phyloP scores from a whole-genome alignment of 2,113 vertebrate genomes.

The Poeciliopsis retropinna region DNA sequence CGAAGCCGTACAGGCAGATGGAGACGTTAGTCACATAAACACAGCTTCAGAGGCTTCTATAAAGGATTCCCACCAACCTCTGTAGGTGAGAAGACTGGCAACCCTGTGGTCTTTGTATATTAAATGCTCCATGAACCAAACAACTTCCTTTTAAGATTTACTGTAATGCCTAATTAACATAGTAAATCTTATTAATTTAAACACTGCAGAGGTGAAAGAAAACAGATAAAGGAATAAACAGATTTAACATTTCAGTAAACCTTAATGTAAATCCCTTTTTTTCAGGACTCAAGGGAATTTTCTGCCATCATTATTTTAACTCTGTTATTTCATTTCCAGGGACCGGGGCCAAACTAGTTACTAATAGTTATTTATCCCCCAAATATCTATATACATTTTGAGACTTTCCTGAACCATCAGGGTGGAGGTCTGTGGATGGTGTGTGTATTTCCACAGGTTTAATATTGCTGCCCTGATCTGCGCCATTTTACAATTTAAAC shows the following conservation, averaged over 20 bases:
- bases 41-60: constrained; percentile 22
- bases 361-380: too few relatives aligned
- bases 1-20: constrained; percentile 34
- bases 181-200: neutral
- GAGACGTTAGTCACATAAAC: constrained; percentile 39
- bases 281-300: neutral
- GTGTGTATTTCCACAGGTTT: too few relatives aligned
- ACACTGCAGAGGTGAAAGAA: neutral
- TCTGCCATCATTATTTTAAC: neutral
- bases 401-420: too few relatives aligned
- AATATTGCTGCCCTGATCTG: too few relatives aligned
- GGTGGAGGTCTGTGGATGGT: too few relatives aligned
- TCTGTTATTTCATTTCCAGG: neutral
- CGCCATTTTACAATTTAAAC: too few relatives aligned
- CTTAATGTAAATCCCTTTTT: neutral
- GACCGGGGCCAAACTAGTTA: too few relatives aligned
- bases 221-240: neutral
- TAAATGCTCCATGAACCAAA: neutral
- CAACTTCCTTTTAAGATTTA: neutral
- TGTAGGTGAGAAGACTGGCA: neutral
- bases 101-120: neutral
- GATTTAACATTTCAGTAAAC: neutral
- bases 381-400: too few relatives aligned
- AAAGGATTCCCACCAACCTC: constrained; percentile 4
- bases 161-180: neutral